phyloP scores from a whole-genome alignment of 2,113 vertebrate species.

The Neolamprologus devosi region DNA sequence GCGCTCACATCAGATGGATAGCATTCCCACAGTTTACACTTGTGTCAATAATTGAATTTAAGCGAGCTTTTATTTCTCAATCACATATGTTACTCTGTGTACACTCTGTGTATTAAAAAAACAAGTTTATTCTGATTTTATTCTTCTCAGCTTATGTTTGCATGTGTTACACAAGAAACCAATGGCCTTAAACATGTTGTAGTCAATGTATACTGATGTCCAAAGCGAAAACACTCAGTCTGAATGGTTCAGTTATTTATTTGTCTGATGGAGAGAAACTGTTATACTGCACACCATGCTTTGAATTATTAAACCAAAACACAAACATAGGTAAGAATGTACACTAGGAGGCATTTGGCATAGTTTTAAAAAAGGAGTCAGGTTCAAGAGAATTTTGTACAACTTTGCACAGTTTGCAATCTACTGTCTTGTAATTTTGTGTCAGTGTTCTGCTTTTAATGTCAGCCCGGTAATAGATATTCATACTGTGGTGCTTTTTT shows the following conservation, averaged over 20 bases:
- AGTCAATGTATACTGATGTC: constrained; percentile 48
- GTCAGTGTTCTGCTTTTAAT: constrained; percentile 30
- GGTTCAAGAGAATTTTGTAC: constrained; percentile 30
- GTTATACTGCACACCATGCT: background rate
- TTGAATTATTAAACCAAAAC: constrained; percentile 16
- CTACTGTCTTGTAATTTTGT: constrained; percentile 3
- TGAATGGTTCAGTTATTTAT: background rate
- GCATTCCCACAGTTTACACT: constrained; percentile 18
- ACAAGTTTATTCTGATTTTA: background rate
- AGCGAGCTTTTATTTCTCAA: background rate
- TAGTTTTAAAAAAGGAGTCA: constrained; percentile 15
- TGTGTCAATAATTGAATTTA: background rate
- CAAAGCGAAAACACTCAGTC: constrained; percentile 25
- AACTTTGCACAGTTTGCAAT: constrained; percentile 51
- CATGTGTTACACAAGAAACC: constrained; percentile 58
- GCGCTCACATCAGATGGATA: background rate
- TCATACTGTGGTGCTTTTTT: constrained; percentile 40
- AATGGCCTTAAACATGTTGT: constrained; percentile 71
- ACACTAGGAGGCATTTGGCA: background rate
- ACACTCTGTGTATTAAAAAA: background rate
- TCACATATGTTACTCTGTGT: background rate
- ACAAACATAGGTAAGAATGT: constrained; percentile 5
- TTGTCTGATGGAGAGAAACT: constrained; percentile 9
- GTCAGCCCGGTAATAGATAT: constrained; percentile 16
- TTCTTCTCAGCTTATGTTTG: constrained; percentile 31